A percentile compares a stretch with the other conserved stretches of the same genome.
Conservation (phyloP, 2,797 vertebrate species). For the Brotula barbata region DNA sequence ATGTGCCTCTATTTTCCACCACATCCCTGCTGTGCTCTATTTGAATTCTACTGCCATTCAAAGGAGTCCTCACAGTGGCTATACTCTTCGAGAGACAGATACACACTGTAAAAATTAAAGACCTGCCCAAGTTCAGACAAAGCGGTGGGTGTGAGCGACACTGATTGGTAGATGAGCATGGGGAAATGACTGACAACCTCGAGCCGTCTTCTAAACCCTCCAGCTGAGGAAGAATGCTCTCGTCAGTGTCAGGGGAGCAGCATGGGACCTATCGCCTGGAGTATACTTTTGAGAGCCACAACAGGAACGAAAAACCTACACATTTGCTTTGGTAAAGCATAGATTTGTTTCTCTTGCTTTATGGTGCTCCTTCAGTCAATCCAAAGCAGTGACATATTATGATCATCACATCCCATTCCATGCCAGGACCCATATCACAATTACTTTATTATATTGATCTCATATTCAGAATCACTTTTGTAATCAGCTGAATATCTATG, state of each 20-base stretch:
- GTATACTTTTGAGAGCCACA: neutral
- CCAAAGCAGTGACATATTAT: too few species aligned
- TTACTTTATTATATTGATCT: too few species aligned
- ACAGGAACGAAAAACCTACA: neutral
- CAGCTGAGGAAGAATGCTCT: conserved; percentile 22
- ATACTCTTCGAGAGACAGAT: conserved; percentile 37
- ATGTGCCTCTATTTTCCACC: conserved; percentile 60
- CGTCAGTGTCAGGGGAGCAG: conserved; percentile 9
- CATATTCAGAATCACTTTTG: too few species aligned
- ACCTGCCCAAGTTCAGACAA: conserved; percentile 50
- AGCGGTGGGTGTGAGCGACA: conserved; percentile 42
- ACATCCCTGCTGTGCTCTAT: conserved; percentile 54
- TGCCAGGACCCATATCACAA: too few species aligned
- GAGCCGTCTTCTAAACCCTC: conserved; percentile 29
- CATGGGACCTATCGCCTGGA: neutral
- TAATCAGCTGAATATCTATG: too few species aligned
- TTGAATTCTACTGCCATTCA: conserved; percentile 70
- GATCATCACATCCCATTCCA: too few species aligned
- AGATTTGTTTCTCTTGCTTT: neutral
- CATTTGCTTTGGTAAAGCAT: neutral
- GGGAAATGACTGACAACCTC: conserved; percentile 48
- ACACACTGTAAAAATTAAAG: conserved; percentile 61
- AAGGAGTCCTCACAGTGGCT: conserved; percentile 48
- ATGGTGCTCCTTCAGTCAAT: too few species aligned
- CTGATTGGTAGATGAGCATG: conserved; percentile 30